Percentiles rank a stretch among this genome's conserved stretches.
Conservation (phyloP, 2,797 vertebrate species). For the Liasis olivaceus region DNA sequence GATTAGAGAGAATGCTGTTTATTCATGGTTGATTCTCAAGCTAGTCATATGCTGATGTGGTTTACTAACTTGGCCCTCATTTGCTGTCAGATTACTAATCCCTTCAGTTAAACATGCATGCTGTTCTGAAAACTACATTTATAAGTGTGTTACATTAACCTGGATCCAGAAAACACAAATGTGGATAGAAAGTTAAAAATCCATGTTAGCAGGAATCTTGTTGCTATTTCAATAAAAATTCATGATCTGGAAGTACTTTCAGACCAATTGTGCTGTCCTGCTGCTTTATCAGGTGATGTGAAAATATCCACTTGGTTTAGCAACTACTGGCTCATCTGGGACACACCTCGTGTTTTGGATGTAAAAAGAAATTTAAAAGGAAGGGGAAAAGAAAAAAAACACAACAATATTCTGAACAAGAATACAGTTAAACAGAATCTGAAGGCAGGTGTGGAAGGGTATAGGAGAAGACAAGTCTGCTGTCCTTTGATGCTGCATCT, state of each 20-base stretch:
- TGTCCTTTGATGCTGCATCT: background rate
- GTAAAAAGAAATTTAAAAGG: background rate
- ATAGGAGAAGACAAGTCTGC: background rate
- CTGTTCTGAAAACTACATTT: background rate
- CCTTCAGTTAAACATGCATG: background rate
- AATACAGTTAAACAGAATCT: background rate
- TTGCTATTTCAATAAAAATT: background rate
- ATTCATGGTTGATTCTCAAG: background rate
- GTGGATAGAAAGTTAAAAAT: background rate
- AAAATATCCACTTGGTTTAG: background rate
- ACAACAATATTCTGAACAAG: background rate
- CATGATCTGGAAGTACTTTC: background rate
- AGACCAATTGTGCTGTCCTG: background rate
- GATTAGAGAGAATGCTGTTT: slow-evolving; percentile 12
- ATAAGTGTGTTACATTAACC: background rate
- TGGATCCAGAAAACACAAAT: background rate
- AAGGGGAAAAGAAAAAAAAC: background rate
- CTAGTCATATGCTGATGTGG: background rate
- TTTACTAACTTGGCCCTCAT: background rate
- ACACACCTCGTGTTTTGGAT: background rate
- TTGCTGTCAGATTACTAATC: background rate
- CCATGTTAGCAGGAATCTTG: background rate
- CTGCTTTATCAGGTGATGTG: background rate
- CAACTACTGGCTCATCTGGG: background rate
- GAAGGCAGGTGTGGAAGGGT: background rate